Conservation (phyloP, 2,797 vertebrate species). For the Arctocebus calabarensis region DNA sequence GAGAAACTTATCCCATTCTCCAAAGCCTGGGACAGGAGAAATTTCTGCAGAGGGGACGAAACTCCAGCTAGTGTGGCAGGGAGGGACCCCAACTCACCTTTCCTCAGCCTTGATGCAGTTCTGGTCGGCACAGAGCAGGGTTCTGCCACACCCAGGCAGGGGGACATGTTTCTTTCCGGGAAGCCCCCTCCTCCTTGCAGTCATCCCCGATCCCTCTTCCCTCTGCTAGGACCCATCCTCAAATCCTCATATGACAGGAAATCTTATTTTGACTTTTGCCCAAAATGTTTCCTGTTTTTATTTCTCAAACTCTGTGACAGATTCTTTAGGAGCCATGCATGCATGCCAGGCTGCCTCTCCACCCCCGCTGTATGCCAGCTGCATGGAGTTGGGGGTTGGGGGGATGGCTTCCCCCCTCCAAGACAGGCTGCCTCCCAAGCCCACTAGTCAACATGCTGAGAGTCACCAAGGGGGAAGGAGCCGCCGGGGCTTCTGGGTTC, state of each 20-base stretch:
- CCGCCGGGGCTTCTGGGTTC: neutral
- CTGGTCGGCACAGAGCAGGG: neutral
- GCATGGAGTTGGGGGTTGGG: neutral
- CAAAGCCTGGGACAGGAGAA: neutral
- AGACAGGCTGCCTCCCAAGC: neutral
- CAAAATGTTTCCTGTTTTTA: slow-evolving; percentile 66
- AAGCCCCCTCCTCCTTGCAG: neutral
- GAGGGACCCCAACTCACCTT: neutral
- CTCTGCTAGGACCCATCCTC: neutral
- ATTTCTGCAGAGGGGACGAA: neutral
- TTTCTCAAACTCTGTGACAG: slow-evolving; percentile 60
- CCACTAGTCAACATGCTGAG: slow-evolving; percentile 12
- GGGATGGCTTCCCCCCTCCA: neutral
- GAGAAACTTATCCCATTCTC: neutral
- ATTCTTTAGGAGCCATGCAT: slow-evolving; percentile 39
- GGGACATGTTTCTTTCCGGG: neutral
- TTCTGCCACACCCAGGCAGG: neutral
- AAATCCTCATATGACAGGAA: neutral
- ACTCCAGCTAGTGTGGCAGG: neutral
- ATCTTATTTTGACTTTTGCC: slow-evolving; percentile 19
- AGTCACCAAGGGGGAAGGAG: slow-evolving; percentile 43
- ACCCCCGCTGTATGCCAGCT: neutral
- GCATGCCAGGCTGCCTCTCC: slow-evolving; percentile 1
- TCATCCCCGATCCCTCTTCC: neutral
- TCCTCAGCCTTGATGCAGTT: neutral